Conservation (phyloP, 2,888 invertebrate species). For the Thalpophila matura region DNA sequence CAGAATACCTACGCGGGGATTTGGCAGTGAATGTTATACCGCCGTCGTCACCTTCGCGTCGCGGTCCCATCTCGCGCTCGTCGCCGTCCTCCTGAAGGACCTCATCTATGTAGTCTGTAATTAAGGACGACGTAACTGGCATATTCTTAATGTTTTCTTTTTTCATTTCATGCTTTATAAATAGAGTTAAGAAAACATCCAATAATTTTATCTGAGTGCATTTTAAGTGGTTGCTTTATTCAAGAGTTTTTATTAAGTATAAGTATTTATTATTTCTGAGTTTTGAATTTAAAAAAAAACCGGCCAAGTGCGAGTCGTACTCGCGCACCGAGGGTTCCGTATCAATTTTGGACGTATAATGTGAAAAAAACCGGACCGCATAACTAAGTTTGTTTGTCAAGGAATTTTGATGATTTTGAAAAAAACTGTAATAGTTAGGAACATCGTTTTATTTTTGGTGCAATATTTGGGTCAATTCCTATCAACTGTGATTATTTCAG, state of each 20-base stretch:
- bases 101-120: slow-evolving; percentile 96
- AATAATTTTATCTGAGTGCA: not conserved
- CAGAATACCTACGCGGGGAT: slow-evolving; percentile 95
- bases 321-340: no score
- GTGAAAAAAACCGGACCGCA: no score
- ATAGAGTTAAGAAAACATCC: slow-evolving; percentile 4
- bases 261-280: not conserved
- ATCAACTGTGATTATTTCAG: no score
- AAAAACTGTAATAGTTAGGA: no score
- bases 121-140: slow-evolving; percentile 40
- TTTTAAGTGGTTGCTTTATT: slow-evolving; percentile 34
- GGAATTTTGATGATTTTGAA: no score
- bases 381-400: no score
- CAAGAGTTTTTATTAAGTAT: not conserved
- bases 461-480: no score
- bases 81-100: slow-evolving; percentile 92
- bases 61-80: slow-evolving; percentile 85
- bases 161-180: slow-evolving; percentile 16
- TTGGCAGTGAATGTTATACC: slow-evolving; percentile 97
- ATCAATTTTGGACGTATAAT: no score
- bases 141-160: not conserved
- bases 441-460: no score
- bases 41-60: slow-evolving; percentile 93
- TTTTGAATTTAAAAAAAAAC: no score
- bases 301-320: no score